Percentiles rank a stretch among this genome's conserved stretches.
Conservation (phyloP, 2,113 vertebrate species). For the Castor canadensis region DNA sequence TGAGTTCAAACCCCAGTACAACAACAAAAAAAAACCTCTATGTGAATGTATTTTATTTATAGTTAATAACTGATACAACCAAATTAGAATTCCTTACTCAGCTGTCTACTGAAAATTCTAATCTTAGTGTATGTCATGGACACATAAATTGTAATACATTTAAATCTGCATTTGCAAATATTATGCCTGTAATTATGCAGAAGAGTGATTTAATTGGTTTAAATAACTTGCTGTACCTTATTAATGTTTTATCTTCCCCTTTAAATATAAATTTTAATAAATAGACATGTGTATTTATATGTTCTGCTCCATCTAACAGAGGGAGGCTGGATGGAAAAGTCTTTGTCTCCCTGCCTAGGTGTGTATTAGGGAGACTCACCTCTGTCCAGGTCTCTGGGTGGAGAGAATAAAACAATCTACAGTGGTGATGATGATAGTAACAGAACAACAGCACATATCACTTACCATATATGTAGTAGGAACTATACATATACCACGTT, state of each 20-base stretch:
- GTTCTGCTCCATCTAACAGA: neutral
- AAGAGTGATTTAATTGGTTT: neutral
- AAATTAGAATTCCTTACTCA: constrained; percentile 7
- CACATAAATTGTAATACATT: neutral
- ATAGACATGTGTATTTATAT: neutral
- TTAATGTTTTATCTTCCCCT: neutral
- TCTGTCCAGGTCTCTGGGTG: neutral
- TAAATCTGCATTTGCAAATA: constrained; percentile 25
- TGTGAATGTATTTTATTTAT: neutral
- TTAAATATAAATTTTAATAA: constrained; percentile 25
- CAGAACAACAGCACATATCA: neutral
- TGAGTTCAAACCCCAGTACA: neutral
- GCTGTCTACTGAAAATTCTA: neutral
- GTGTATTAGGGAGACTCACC: neutral
- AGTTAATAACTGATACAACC: neutral
- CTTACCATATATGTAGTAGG: neutral
- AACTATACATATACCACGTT: neutral
- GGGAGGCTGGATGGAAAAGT: neutral
- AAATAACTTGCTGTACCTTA: neutral
- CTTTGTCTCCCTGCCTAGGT: neutral
- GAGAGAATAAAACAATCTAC: neutral
- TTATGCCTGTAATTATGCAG: neutral
- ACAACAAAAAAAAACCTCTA: neutral
- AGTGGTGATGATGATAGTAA: neutral
- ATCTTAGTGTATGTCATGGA: neutral